phyloP scores from a whole-genome alignment of 35 echinoderm and acorn worm genomes.

The Lytechinus pictus region DNA sequence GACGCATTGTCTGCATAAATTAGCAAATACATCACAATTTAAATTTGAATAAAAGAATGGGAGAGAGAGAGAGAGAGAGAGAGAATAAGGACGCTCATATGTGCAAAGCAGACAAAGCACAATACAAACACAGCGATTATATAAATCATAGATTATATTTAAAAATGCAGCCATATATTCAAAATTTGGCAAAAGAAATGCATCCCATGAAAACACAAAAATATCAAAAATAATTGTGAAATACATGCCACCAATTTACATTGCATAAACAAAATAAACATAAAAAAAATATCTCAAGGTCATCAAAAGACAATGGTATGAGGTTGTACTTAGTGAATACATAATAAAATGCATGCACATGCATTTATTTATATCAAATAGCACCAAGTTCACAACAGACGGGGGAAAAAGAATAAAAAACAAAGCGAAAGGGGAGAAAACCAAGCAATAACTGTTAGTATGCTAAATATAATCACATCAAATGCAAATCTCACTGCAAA shows the following conservation, averaged over 20 bases:
- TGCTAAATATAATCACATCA: neutral
- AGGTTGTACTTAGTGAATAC: no score
- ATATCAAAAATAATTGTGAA: neutral
- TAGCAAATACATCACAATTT: neutral
- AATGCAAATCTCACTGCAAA: conserved; percentile 6
- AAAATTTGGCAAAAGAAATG: neutral
- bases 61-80: neutral
- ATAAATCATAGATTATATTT: neutral
- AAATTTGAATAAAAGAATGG: neutral
- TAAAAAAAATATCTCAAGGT: neutral
- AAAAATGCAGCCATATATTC: neutral
- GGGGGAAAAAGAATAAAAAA: neutral
- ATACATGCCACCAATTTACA: neutral
- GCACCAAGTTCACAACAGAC: neutral
- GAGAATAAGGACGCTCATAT: neutral
- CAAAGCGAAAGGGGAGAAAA: neutral
- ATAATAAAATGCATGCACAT: neutral
- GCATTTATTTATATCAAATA: neutral
- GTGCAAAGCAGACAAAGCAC: neutral
- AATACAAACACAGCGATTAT: neutral
- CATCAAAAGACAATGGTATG: no score
- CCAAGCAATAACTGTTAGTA: conserved; percentile 24
- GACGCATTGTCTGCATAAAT: conserved; percentile 62
- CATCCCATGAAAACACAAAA: neutral
- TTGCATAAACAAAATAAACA: neutral